Evolutionary conservation across 2,113 vertebrate species (phyloP), one percentile per base, ranked within the genome.

Genomic region (Bubo blakistoni): DNA sequence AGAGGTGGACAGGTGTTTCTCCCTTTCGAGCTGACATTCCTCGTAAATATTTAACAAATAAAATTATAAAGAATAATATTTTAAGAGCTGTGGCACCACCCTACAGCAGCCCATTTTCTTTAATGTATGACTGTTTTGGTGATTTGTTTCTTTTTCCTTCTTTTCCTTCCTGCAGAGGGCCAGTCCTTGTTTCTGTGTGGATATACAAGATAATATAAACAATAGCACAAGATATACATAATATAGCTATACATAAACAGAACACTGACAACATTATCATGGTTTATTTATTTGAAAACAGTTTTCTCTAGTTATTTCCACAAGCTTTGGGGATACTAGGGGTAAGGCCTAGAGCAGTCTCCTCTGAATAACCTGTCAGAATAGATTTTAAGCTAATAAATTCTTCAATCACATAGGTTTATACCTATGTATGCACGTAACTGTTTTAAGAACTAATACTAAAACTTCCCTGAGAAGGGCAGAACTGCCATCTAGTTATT

Each of bases 31-130:
- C 4, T 88, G 49, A 26, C 9, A 59, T 51, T 72, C 8, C 87
- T 92, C 38, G 86, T 85, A 93, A 86, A 77, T 85, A 96, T 59
- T 97, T 92, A 95, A 63, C 21, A 38, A 83, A 91, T 74, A 71
- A 83, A 95, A 82, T 81, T 84, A 70, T 63, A 67, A 93, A 86
- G 9, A 80, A 67, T 51, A 74, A 82, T 74, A 27, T 79, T 87
- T 81, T 90, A 32, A 32, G 40, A 86, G 14, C 30, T 74, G 16
- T 85, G 34, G 14, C 49, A 62, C 7, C 59, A 34, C 34, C 30
- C 13, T 30, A 40, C 11, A 83, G 42, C 27, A 86, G 16, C 26
- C 44, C 34, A 36, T 78, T 86, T 96, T 66, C 59, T 87, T 51
- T 71, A 88, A 38, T 36, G 9, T 30, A 7, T 44, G 6, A 46